phyloP scores from a whole-genome alignment of 2,797 vertebrate genomes.

The Sphaeramia orbicularis region DNA sequence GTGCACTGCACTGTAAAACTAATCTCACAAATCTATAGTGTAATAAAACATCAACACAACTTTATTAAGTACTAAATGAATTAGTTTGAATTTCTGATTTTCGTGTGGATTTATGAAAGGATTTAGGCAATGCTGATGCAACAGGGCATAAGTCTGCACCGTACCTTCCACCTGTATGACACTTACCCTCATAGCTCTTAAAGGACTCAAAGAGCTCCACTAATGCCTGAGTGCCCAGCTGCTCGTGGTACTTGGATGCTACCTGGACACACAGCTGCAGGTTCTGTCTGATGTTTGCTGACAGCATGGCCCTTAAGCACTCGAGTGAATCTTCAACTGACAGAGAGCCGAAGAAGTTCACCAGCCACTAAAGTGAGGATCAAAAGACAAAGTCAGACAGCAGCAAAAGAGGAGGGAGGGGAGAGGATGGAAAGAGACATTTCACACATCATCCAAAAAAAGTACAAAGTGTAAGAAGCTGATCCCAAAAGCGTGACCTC shows the following conservation, averaged over 20 bases:
- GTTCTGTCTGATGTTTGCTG: conserved; percentile 93
- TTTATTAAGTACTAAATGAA: too few relatives aligned
- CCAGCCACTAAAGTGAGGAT: conserved; percentile 87
- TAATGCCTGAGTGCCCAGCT: conserved; percentile 90
- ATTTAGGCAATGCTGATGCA: not conserved
- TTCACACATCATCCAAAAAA: conserved; percentile 21
- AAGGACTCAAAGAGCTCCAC: conserved; percentile 96
- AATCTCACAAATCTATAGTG: too few relatives aligned
- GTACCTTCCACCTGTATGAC: not conserved
- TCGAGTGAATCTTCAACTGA: conserved; percentile 93
- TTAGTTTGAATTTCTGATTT: too few relatives aligned
- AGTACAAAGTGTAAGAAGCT: not conserved
- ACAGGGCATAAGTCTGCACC: not conserved
- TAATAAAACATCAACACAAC: too few relatives aligned
- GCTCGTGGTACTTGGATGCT: conserved; percentile 93
- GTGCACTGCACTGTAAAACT: too few relatives aligned
- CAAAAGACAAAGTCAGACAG: conserved; percentile 10
- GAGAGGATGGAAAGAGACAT: not conserved
- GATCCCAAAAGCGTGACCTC: not conserved
- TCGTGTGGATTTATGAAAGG: too few relatives aligned
- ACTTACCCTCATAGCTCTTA: conserved; percentile 94
- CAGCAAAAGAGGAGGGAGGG: not conserved
- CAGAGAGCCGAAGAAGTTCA: conserved; percentile 93
- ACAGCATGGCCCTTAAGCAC: conserved; percentile 92
- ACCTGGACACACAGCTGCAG: conserved; percentile 93